A percentile compares a stretch with the other conserved stretches of the same genome.
These are phyloP conservation scores for Diabrotica balteata DNA, from an alignment of 2,888 invertebrate species.

Conservation along the genomic window DNA sequence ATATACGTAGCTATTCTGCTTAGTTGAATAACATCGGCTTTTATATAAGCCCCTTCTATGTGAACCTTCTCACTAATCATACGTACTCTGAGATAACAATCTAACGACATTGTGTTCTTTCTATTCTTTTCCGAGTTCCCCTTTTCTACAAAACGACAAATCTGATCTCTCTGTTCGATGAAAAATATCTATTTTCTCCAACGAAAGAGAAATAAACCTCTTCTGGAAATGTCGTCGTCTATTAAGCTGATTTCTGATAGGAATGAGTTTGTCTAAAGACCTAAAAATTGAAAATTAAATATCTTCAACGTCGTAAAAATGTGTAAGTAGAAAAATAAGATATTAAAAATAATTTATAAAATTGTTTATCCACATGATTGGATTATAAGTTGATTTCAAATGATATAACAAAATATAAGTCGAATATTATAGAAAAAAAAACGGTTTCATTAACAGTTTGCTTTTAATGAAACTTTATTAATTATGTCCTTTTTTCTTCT, in stretches of 20 bases:
- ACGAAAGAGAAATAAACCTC: constrained; percentile 11
- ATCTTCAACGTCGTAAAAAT: too few relatives aligned
- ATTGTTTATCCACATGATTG: too few relatives aligned
- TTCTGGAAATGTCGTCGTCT: constrained; percentile 10
- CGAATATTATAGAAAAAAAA: too few relatives aligned
- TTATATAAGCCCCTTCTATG: constrained; percentile 16
- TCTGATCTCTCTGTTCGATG: constrained; percentile 19
- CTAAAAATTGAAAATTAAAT: neutral
- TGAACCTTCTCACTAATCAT: constrained; percentile 16
- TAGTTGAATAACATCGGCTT: neutral
- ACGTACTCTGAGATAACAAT: constrained; percentile 23
- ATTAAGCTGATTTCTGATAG: constrained; percentile 4
- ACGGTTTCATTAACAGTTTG: too few relatives aligned
- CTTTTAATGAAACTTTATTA: too few relatives aligned
- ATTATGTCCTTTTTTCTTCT: too few relatives aligned
- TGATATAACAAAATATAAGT: too few relatives aligned
- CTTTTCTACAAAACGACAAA: constrained; percentile 20
- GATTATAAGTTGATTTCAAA: too few relatives aligned
- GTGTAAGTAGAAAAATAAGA: too few relatives aligned
- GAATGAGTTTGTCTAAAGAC: neutral
- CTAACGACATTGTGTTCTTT: constrained; percentile 23
- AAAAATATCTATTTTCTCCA: constrained; percentile 25
- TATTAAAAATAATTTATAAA: too few relatives aligned
- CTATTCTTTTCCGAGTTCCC: constrained; percentile 15
- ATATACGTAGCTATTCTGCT: constrained; percentile 5